These are phyloP conservation scores for Falco cherrug DNA, from an alignment of 2,797 vertebrate genomes.

Conservation along the genomic window DNA sequence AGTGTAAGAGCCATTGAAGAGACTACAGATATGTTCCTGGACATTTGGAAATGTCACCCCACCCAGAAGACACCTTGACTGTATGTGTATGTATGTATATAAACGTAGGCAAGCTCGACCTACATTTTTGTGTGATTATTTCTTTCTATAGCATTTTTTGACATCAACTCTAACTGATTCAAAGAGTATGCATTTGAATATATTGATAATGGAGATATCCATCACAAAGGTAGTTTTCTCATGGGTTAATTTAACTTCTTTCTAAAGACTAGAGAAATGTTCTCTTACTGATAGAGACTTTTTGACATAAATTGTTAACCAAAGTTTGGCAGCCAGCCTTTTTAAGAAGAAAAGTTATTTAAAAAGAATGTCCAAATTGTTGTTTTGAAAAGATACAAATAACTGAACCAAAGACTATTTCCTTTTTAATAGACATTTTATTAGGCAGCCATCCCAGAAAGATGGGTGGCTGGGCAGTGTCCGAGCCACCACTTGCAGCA, in stretches of 20 bases:
- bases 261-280: background rate
- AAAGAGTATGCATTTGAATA: background rate
- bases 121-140: background rate
- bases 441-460: background rate
- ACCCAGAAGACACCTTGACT: background rate
- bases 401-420: background rate
- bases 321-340: background rate
- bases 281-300: background rate
- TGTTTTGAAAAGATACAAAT: background rate
- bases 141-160: background rate
- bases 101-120: background rate
- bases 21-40: background rate
- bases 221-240: background rate
- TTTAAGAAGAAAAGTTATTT: background rate
- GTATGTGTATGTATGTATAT: background rate
- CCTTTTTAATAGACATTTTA: background rate
- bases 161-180: background rate
- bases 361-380: background rate
- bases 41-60: background rate
- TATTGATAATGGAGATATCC: background rate
- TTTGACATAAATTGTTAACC: background rate
- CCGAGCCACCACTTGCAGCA: rapidly evolving
- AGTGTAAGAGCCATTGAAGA: background rate
- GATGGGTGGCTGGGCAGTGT: background rate
- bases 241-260: background rate